Conservation (phyloP, 2,888 invertebrate species). For the Limnephilus rhombicus region DNA sequence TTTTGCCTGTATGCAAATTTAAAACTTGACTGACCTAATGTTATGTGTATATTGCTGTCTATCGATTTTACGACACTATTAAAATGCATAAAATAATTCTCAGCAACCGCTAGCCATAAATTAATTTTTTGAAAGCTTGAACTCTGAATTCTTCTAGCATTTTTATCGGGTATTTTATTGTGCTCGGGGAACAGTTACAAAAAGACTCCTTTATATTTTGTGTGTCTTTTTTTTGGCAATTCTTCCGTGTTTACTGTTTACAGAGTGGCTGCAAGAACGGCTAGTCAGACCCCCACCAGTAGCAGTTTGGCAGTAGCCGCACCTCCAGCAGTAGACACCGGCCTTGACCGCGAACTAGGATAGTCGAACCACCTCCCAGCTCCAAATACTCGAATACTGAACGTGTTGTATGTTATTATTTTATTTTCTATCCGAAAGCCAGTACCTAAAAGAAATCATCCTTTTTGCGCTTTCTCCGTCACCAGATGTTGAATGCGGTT, state of each 20-base stretch:
- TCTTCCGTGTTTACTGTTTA: not conserved
- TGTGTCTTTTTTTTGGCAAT: not conserved
- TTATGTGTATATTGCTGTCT: not conserved
- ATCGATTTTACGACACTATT: not conserved
- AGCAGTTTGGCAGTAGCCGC: not conserved
- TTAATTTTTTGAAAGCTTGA: not conserved
- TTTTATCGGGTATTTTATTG: not conserved
- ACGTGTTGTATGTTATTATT: not conserved
- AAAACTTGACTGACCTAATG: not conserved
- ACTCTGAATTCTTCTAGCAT: not conserved
- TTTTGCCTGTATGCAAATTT: not conserved
- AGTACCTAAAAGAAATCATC: not conserved
- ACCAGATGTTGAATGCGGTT: not conserved
- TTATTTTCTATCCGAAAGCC: not conserved
- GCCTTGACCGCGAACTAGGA: not conserved
- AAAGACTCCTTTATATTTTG: not conserved
- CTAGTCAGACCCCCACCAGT: not conserved
- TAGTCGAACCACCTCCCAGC: not conserved
- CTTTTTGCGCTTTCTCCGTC: constrained; percentile 1
- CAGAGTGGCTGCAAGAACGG: not conserved
- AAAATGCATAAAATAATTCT: not conserved
- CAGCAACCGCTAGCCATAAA: not conserved
- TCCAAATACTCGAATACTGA: not conserved
- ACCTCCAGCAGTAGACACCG: not conserved
- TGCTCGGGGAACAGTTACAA: not conserved